phyloP scores from a whole-genome alignment of 1,140 invertebrate genomes.

The Sycophila sp. region DNA sequence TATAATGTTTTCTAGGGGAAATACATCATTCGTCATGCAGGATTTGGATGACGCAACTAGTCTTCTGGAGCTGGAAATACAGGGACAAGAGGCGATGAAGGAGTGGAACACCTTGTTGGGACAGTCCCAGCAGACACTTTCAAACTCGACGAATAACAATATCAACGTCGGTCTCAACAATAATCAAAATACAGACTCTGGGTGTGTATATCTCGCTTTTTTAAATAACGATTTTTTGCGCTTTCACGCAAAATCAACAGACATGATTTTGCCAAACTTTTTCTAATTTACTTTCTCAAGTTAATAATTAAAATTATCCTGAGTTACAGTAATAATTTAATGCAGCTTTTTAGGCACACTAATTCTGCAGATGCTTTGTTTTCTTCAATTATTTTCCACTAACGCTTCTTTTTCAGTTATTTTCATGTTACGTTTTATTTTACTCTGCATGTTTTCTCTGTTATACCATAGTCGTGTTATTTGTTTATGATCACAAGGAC shows the following conservation, averaged over 20 bases:
- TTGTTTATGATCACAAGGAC: background rate
- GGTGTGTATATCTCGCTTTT: conserved; percentile 55
- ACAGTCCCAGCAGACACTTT: conserved; percentile 57
- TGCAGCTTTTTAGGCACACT: conserved; percentile 14
- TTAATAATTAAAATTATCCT: too few species aligned
- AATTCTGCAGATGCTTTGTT: conserved; percentile 24
- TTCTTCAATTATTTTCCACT: conserved; percentile 23
- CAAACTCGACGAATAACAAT: conserved; percentile 59
- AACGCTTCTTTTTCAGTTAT: conserved; percentile 2
- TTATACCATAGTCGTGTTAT: background rate
- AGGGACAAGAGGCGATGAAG: conserved; percentile 68
- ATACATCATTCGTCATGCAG: conserved; percentile 63
- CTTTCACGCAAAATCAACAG: too few species aligned
- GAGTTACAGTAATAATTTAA: too few species aligned
- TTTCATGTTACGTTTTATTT: conserved; percentile 14
- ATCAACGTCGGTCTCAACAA: conserved; percentile 53
- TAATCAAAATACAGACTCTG: conserved; percentile 56
- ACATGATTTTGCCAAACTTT: too few species aligned
- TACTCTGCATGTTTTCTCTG: conserved; percentile 19
- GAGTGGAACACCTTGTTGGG: conserved; percentile 67
- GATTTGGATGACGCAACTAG: conserved; percentile 66
- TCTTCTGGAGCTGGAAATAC: conserved; percentile 65
- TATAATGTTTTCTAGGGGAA: conserved; percentile 55
- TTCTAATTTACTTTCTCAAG: too few species aligned
- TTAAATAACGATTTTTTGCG: background rate